Evolutionary conservation across 2,888 invertebrate genomes (phyloP), one percentile per base, ranked within the genome.

Genomic region (Dorcus hopei): DNA sequence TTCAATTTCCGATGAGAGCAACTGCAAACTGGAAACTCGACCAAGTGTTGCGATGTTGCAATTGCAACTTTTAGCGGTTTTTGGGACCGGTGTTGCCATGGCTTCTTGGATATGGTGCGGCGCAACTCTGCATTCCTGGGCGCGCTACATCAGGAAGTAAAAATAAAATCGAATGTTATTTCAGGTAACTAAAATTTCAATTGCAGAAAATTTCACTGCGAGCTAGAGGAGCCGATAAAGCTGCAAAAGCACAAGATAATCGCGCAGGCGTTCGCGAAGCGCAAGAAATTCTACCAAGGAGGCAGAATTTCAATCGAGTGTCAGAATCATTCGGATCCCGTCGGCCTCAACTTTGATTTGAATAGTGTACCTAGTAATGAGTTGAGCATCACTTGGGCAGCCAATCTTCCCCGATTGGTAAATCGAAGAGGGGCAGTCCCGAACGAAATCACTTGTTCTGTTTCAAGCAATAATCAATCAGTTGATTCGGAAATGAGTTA

Each of bases 71-170:
- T 78, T 95, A 60, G 87, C 91, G 54, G 85, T 91, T 63, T 95
- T 95, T 80, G 89, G 89, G 64, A 87, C 90, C 41, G 95, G 95
- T 43, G 85, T 93, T 61, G 85, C 91, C 33, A 93, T 95, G 90
- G 93, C 95, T 3, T 92, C 93, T 0, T 97, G 95, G 95, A 91
- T 94, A 38, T 97, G 95, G 95, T 95, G 93, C 6, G 85, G 86
- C 19, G 89, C 93, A 41, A 92, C 95, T 4, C 77, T 91, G 5
- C 87, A 90, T 66, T 87, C 90, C 9, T 97, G 97, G 97, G 86
- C 87, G 61, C 83, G 94, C 57, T 93, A 91, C 77, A 80, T 94
- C 57, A 85, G 88, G 74, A 89, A 89, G 94, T 94, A 80, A 49
- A 49, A 49, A 26, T 26, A 3, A 16, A 26, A 49, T 33, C 4